Evolutionary conservation across 2,113 vertebrate genomes (phyloP), one percentile per base, ranked within the genome.

Genomic region (Cnemophilus loriae): DNA sequence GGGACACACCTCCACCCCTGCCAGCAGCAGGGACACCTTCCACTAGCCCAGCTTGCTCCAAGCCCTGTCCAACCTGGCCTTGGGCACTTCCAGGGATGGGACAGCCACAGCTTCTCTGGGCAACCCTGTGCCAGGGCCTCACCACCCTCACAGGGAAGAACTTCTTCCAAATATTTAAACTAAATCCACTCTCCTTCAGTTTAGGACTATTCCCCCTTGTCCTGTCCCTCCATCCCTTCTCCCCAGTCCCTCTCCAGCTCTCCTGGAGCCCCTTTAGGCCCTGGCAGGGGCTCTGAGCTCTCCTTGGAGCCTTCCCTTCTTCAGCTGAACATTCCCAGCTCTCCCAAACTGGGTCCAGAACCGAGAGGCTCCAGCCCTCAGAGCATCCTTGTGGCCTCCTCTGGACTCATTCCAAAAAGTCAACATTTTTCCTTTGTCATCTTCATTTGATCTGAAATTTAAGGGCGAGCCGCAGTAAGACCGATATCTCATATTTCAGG

Each of bases 61-160:
- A 65, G 6, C 7, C 2, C 35, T 0, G 0, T 49, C 49, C 52
- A 89, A 0, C 24, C 47, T 16, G 7, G 11, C 8, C 55, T 61
- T 49, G 63, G 47, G 2, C 41, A 42, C 10, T 76, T 0, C n/a
- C 47, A 83, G n/a, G 30, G 30, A 47, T 41, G 28, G 28, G 6
- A 3, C 46, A 35, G 61, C 30, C 61, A 55, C 55, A 89, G n/a
- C 20, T 69, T 0, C 61, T 47, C 78, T 89, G 55, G n/a, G 23
- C 0, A 75, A 0, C 4, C 4, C 61, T 17, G 1, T 30, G 2
- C 23, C 46, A 52, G 46, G 4, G 13, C 17, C 13, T 60, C 0
- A 0, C 2, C 68, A 9, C 13, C 10, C 4, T 50, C 33, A 1
- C 7, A 81, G 22, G 1, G 3, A 70, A 3, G 0, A 47, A n/a